Conservation (phyloP, 2,797 vertebrate species). For the Diplodus puntazzo region DNA sequence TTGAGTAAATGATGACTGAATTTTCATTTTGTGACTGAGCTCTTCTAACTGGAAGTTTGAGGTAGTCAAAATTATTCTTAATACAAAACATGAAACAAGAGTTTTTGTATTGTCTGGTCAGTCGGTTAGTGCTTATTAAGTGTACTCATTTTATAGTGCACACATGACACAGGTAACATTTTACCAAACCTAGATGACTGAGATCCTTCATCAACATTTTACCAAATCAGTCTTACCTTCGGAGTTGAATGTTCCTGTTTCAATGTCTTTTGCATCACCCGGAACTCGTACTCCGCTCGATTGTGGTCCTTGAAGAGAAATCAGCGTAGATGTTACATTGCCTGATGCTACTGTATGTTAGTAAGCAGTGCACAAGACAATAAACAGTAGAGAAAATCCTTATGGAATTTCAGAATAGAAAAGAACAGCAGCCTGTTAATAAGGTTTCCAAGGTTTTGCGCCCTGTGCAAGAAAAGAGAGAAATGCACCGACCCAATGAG, state of each 20-base stretch:
- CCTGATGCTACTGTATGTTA: neutral
- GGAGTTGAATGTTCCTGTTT: constrained; percentile 83
- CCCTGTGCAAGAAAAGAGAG: constrained; percentile 12
- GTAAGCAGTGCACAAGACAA: neutral
- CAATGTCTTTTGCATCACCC: constrained; percentile 90
- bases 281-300: constrained; percentile 93
- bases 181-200: too few species aligned
- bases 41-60: too few species aligned
- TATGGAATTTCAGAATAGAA: constrained; percentile 4
- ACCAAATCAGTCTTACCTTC: constrained; percentile 82
- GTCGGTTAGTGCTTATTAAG: neutral
- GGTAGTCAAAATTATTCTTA: too few species aligned
- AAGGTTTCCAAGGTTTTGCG: neutral
- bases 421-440: constrained; percentile 5
- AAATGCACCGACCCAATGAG: neutral
- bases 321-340: neutral
- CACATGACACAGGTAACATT: neutral
- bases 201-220: too few species aligned
- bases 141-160: neutral
- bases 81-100: neutral
- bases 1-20: too few species aligned
- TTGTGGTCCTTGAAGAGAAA: constrained; percentile 89
- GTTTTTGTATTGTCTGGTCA: neutral
- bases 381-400: neutral
- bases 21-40: too few species aligned